A percentile compares a stretch with the other conserved stretches of the same genome.
These are phyloP conservation scores for Timema podura DNA, from an alignment of 2,888 invertebrate genomes.

Conservation along the genomic window DNA sequence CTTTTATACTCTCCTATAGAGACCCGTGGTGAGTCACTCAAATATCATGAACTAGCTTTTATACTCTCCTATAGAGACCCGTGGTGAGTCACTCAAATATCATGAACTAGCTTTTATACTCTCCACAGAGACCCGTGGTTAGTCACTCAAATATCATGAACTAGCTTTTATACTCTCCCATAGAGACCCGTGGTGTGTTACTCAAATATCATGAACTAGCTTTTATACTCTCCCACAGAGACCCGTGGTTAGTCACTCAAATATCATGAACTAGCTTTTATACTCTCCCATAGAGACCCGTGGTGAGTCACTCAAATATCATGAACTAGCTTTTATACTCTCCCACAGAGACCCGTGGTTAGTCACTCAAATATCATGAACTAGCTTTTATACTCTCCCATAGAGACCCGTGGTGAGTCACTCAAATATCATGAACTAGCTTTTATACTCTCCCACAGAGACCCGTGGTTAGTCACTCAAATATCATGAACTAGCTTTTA, in stretches of 20 bases:
- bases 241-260: constrained; percentile 72
- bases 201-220: background rate
- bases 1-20: no score
- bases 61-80: no score
- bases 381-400: no score
- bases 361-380: constrained; percentile 41
- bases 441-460: no score
- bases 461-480: constrained; percentile 72
- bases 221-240: no score
- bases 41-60: no score
- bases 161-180: no score
- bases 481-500: no score
- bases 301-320: constrained; percentile 61
- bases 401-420: constrained; percentile 86
- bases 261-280: no score
- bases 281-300: no score
- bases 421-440: background rate
- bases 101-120: no score
- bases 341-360: constrained; percentile 92
- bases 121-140: constrained; percentile 92
- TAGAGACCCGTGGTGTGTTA: constrained; percentile 86
- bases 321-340: no score
- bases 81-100: constrained; percentile 61
- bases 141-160: constrained; percentile 41
- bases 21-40: constrained; percentile 77